These are phyloP conservation scores for Drosophila lacicola DNA, from an alignment of 2,888 invertebrate species.

Conservation along the genomic window DNA sequence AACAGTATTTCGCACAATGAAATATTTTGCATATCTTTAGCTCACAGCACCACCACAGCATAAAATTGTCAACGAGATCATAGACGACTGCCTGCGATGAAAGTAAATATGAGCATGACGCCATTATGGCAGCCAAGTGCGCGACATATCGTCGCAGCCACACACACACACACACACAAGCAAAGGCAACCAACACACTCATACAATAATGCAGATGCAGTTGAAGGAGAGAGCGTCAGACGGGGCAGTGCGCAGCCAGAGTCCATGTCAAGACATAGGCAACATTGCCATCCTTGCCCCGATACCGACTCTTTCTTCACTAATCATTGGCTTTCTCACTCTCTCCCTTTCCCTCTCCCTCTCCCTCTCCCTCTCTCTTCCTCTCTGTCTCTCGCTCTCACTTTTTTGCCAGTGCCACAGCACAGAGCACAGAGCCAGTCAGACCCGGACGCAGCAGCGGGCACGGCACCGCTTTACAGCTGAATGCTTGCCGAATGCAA, in stretches of 20 bases:
- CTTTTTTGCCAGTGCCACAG: neutral
- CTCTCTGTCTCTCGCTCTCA: neutral
- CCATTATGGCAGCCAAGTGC: conserved; percentile 73
- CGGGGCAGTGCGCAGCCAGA: conserved; percentile 14
- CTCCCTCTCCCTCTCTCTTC: conserved; percentile 28
- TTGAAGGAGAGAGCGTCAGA: conserved; percentile 10
- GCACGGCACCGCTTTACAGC: conserved; percentile 68
- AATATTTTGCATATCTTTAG: conserved; percentile 77
- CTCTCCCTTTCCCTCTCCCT: neutral
- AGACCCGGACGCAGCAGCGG: conserved; percentile 33
- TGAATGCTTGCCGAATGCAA: conserved; percentile 79
- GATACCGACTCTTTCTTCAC: conserved; percentile 12
- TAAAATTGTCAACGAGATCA: conserved; percentile 82
- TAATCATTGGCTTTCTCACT: conserved; percentile 40
- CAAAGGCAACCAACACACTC: neutral
- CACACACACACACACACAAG: conserved; percentile 18
- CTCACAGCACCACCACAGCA: conserved; percentile 61
- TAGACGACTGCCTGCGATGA: conserved; percentile 74
- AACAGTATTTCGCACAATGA: conserved; percentile 69
- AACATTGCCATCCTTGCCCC: conserved; percentile 24
- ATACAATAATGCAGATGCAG: conserved; percentile 39
- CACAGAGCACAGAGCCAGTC: conserved; percentile 1
- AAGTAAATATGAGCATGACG: conserved; percentile 81
- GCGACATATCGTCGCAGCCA: conserved; percentile 56
- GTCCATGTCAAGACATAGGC: conserved; percentile 30